These are phyloP conservation scores for Mesocricetus auratus DNA, from an alignment of 2,113 vertebrate genomes.

Conservation along the genomic window DNA sequence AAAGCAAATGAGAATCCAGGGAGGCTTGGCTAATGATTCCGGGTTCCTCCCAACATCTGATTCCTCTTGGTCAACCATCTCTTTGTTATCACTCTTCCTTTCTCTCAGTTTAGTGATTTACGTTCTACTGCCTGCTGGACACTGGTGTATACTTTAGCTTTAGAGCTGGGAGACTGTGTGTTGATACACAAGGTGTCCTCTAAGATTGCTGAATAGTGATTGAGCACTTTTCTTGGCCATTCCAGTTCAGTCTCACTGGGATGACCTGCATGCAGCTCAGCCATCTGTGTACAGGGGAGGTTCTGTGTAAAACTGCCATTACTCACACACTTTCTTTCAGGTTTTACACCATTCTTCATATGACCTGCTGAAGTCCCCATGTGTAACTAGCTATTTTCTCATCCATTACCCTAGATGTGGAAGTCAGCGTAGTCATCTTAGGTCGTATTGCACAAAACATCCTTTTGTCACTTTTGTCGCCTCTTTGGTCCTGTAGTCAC, in stretches of 20 bases:
- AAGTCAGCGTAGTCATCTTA: background rate
- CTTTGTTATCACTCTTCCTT: background rate
- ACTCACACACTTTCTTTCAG: background rate
- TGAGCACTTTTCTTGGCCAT: background rate
- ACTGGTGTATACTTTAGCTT: rapidly evolving
- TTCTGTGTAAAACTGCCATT: background rate
- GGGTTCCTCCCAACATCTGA: background rate
- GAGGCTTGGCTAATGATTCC: background rate
- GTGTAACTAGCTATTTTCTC: background rate
- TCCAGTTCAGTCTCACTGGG: background rate
- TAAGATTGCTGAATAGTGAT: background rate
- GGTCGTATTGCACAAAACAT: background rate
- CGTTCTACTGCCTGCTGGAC: background rate
- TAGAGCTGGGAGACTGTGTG: background rate
- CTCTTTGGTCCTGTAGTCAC: background rate
- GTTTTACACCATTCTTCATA: background rate
- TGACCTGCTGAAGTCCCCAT: background rate
- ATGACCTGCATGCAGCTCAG: background rate
- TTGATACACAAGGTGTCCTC: background rate
- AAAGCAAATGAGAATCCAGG: background rate
- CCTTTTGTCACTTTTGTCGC: background rate
- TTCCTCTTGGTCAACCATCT: background rate
- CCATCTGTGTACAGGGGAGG: background rate
- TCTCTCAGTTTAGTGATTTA: background rate
- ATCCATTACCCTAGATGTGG: background rate